A percentile compares a stretch with the other conserved stretches of the same genome.
Evolutionary conservation across 2,113 vertebrate genomes (phyloP).

Genomic region (Pseudorectes ferrugineus): DNA sequence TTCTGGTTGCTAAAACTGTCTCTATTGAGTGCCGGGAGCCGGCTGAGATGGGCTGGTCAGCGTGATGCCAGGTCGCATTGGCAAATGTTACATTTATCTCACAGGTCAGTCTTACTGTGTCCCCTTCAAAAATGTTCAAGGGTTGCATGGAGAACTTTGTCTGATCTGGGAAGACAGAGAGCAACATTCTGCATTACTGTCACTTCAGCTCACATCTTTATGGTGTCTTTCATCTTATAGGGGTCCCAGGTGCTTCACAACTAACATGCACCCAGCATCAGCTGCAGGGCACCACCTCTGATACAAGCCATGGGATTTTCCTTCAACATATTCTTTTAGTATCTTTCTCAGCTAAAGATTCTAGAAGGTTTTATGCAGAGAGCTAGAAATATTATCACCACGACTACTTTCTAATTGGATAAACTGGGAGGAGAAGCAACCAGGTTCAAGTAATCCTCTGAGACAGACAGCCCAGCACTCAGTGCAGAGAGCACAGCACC

Average conservation of each 20-base stretch:
- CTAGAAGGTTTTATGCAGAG: not conserved
- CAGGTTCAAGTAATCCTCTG: not conserved
- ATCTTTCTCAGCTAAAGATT: not conserved
- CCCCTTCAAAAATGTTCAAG: constrained; percentile 60
- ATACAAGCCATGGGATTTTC: not conserved
- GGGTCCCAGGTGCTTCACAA: not conserved
- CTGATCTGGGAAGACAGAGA: constrained; percentile 57
- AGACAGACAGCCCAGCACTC: not conserved
- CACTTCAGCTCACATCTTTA: not conserved
- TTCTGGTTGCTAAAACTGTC: not conserved
- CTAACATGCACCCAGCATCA: not conserved
- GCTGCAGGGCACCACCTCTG: not conserved
- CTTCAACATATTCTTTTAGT: not conserved
- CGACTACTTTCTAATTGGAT: not conserved
- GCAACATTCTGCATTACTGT: not conserved
- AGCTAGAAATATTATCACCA: not conserved
- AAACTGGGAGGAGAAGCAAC: not conserved
- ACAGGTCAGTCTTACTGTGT: constrained; percentile 61
- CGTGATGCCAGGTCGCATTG: constrained; percentile 45
- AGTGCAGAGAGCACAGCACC: not conserved
- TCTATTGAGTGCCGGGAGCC: not conserved
- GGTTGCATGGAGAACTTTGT: constrained; percentile 47
- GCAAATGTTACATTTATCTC: not conserved
- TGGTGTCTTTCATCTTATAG: not conserved
- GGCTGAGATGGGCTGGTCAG: not conserved